Evolutionary conservation across 1,140 invertebrate species (phyloP).

Genomic region (Caenorhabditis latens): DNA sequence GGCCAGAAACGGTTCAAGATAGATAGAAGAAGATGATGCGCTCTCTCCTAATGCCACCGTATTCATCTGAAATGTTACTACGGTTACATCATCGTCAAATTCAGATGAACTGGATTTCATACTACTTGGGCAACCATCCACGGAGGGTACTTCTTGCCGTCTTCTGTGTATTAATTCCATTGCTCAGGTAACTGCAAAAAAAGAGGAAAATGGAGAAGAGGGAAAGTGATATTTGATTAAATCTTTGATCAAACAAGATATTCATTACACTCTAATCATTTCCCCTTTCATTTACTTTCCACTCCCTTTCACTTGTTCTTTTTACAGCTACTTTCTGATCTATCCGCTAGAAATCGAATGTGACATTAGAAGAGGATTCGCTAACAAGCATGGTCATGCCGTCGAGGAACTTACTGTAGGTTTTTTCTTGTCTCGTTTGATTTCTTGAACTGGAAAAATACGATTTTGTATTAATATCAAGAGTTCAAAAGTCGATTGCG

Average conservation of each 20-base stretch:
- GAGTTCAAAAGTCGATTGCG: too few relatives aligned
- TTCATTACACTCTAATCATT: background rate
- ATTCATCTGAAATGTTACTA: slow-evolving; percentile 24
- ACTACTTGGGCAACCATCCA: slow-evolving; percentile 56
- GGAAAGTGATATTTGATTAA: background rate
- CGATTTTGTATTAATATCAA: too few relatives aligned
- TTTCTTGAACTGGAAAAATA: too few relatives aligned
- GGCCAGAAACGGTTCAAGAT: slow-evolving; percentile 33
- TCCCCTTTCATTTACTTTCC: background rate
- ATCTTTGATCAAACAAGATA: slow-evolving; percentile 3
- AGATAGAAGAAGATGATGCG: background rate
- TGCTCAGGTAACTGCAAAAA: slow-evolving; percentile 32
- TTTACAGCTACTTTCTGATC: slow-evolving; percentile 58
- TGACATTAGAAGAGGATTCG: slow-evolving; percentile 64
- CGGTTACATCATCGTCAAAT: slow-evolving; percentile 13
- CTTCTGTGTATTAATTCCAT: slow-evolving; percentile 39
- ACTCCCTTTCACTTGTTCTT: background rate
- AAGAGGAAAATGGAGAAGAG: background rate
- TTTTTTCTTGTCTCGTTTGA: background rate
- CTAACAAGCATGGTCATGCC: slow-evolving; percentile 54
- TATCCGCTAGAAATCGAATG: slow-evolving; percentile 60
- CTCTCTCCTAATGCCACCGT: slow-evolving; percentile 26
- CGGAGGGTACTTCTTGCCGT: slow-evolving; percentile 49
- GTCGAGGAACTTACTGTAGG: slow-evolving; percentile 52
- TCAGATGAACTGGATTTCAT: slow-evolving; percentile 57